phyloP scores from a whole-genome alignment of 1,140 invertebrate species.

The Apis cerana region DNA sequence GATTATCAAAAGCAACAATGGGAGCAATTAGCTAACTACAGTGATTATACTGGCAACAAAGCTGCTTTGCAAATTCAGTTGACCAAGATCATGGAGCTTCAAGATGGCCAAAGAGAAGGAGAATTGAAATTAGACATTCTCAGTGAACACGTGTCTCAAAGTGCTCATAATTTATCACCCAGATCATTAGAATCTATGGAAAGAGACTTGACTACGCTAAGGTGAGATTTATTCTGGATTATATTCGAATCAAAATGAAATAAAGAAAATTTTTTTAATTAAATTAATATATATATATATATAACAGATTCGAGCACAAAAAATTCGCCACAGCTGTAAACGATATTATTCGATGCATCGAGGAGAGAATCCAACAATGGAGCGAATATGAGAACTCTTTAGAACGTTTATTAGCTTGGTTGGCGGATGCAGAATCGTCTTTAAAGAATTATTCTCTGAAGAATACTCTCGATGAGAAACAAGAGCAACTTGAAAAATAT shows the following conservation, averaged over 20 bases:
- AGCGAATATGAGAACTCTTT: conserved; percentile 93
- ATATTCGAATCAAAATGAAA: no score
- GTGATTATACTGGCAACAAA: conserved; percentile 92
- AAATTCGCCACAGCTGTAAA: conserved; percentile 89
- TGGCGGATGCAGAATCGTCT: conserved; percentile 92
- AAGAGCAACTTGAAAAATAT: conserved; percentile 94
- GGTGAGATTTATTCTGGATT: conserved; percentile 71
- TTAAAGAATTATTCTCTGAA: conserved; percentile 93
- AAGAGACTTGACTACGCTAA: conserved; percentile 88
- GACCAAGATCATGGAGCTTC: conserved; percentile 88
- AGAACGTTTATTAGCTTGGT: conserved; percentile 90
- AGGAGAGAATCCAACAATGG: conserved; percentile 94
- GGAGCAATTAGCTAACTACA: conserved; percentile 89
- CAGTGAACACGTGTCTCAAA: conserved; percentile 86
- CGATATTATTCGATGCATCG: conserved; percentile 89
- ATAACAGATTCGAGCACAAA: conserved; percentile 86
- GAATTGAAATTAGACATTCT: conserved; percentile 87
- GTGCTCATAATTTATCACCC: conserved; percentile 85
- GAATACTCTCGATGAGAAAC: conserved; percentile 93
- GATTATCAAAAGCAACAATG: conserved; percentile 94
- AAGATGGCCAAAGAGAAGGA: conserved; percentile 88
- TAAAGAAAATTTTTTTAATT: neutral
- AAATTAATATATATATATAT: conserved; percentile 3
- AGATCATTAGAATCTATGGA: conserved; percentile 91
- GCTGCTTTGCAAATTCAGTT: conserved; percentile 87